phyloP scores from a whole-genome alignment of 2,888 invertebrate species.

The Ganaspis brasiliensis region DNA sequence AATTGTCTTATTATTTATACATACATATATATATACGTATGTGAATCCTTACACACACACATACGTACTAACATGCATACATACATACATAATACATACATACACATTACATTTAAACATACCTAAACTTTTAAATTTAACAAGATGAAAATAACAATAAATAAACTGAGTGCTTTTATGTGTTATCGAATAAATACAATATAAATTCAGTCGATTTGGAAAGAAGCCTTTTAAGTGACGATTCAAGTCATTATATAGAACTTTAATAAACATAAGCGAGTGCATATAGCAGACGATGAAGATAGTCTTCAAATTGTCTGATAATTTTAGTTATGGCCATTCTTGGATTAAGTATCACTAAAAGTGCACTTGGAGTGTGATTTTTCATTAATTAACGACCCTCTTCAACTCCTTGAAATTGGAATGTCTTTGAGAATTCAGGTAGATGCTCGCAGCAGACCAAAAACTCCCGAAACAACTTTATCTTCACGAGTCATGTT shows the following conservation, averaged over 20 bases:
- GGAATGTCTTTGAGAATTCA: slow-evolving; percentile 26
- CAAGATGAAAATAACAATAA: slow-evolving; percentile 24
- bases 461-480: not conserved
- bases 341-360: slow-evolving; percentile 21
- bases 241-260: slow-evolving; percentile 10
- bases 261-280: slow-evolving; percentile 16
- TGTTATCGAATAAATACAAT: slow-evolving; percentile 2
- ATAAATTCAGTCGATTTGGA: slow-evolving; percentile 24
- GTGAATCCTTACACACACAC: too few relatives aligned
- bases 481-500: slow-evolving; percentile 40
- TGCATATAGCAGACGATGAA: slow-evolving; percentile 3
- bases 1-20: too few relatives aligned
- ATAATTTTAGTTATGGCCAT: slow-evolving; percentile 29
- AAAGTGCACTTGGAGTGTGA: slow-evolving; percentile 32
- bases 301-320: not conserved
- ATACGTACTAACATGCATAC: too few relatives aligned
- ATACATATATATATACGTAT: too few relatives aligned
- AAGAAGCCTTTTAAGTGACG: slow-evolving; percentile 16
- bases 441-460: not conserved
- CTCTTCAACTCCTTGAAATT: slow-evolving; percentile 35
- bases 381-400: slow-evolving; percentile 35
- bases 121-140: too few relatives aligned
- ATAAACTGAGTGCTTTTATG: slow-evolving; percentile 21
- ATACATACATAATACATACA: too few relatives aligned
- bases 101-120: too few relatives aligned